Percentiles rank a stretch among this genome's conserved stretches.
phyloP scores from a whole-genome alignment of 2,797 vertebrate species.

The Iguana delicatissima region DNA sequence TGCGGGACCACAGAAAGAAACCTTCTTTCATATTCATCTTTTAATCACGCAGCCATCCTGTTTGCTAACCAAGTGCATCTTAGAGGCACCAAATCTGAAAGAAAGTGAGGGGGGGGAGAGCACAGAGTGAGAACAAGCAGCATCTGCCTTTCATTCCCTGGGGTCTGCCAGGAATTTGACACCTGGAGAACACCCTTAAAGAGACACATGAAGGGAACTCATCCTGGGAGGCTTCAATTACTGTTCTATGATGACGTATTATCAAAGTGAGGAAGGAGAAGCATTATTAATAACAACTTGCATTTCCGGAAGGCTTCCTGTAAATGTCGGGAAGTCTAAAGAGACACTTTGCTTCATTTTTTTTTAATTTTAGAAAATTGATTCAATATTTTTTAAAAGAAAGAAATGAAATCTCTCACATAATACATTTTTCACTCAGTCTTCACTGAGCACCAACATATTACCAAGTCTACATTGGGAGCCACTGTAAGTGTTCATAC shows the following conservation, averaged over 20 bases:
- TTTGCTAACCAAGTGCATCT: conserved; percentile 67
- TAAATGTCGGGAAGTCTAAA: not conserved
- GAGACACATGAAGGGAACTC: conserved; percentile 32
- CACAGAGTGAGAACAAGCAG: conserved; percentile 14
- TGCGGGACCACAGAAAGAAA: conserved; percentile 40
- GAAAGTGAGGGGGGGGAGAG: conserved; percentile 23
- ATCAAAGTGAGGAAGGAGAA: conserved; percentile 13
- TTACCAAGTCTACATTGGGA: not conserved
- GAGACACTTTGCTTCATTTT: not conserved
- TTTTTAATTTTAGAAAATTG: too few relatives aligned
- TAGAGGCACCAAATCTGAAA: conserved; percentile 60
- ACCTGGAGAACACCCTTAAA: conserved; percentile 49
- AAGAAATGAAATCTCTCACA: not conserved
- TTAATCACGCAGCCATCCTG: conserved; percentile 62
- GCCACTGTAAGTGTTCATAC: not conserved
- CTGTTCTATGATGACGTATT: not conserved
- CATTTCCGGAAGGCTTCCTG: not conserved
- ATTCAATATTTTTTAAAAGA: not conserved
- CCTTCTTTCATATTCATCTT: conserved; percentile 37
- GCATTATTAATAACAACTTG: not conserved
- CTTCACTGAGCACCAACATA: not conserved
- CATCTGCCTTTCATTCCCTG: conserved; percentile 25
- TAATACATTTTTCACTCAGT: too few relatives aligned
- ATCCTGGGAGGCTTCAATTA: conserved; percentile 6
- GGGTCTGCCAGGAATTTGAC: conserved; percentile 48